Base-by-base conservation (phyloP, 53 echinoderm and acorn worm genomes). In the Astropecten irregularis region DNA sequence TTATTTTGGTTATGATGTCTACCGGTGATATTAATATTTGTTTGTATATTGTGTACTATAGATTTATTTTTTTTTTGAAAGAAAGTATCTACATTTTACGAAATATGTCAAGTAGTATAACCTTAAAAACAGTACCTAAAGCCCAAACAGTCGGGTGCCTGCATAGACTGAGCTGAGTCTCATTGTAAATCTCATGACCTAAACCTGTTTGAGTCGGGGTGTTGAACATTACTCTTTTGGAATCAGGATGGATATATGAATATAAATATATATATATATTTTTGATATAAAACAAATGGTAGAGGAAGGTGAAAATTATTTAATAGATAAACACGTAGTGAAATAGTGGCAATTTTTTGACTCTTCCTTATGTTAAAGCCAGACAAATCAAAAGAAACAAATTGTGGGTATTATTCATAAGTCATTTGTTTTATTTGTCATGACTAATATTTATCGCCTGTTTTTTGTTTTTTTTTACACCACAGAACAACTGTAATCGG, bases 241-340 rank as follows among this genome's bases (percentile, higher is more conserved):
- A 71, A 71, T 71, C 71, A 71, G 71, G 71, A 51, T 32, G 50
- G 46, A 29, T 28, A 48, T 68, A 40, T 33, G 35, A 19, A 34
- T 32, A n/a, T n/a, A n/a, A n/a, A n/a, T n/a, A n/a, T n/a, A n/a
- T 42, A 71, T 15, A 19, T 71, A 71, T 71, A 71, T 71, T 71
- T 71, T 71, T 71, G 71, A 71, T 71, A 71, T 71, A 20, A 53
- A 9, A 71, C n/a, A n/a, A n/a, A n/a, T n/a, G n/a, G n/a, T n/a
- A n/a, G n/a, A n/a, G n/a, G n/a, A n/a, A n/a, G n/a, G n/a, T n/a
- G n/a, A n/a, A n/a, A n/a, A n/a, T n/a, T n/a, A n/a, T n/a, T n/a
- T n/a, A n/a, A n/a, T n/a, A n/a, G n/a, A n/a, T n/a, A n/a, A n/a
- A n/a, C n/a, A n/a, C n/a, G n/a, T n/a, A n/a, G n/a, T n/a, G n/a